These are phyloP conservation scores for Heterocephalus glaber DNA, from an alignment of 2,113 vertebrate genomes.

Conservation along the genomic window DNA sequence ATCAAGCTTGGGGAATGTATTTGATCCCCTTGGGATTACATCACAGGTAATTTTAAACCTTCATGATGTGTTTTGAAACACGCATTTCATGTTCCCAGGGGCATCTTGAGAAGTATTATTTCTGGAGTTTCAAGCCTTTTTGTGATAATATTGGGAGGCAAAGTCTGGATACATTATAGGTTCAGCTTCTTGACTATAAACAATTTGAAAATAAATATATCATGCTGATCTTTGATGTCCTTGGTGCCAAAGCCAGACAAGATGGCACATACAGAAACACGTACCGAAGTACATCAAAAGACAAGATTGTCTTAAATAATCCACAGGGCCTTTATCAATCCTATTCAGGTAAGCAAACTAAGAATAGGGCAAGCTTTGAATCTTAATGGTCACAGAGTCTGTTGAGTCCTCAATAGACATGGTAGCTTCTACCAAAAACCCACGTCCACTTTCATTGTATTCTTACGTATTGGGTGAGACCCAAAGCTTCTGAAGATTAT, in stretches of 20 bases:
- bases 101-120: slow-evolving; percentile 53
- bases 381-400: slow-evolving; percentile 22
- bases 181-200: slow-evolving; percentile 16
- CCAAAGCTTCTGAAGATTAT: neutral
- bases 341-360: too few relatives aligned
- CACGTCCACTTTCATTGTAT: neutral
- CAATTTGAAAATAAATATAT: slow-evolving; percentile 50
- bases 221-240: slow-evolving; percentile 53
- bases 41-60: slow-evolving; percentile 11
- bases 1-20: slow-evolving; percentile 50
- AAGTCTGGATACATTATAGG: neutral
- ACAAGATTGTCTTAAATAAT: slow-evolving; percentile 19
- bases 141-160: neutral
- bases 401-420: neutral
- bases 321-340: neutral
- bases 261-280: slow-evolving; percentile 3
- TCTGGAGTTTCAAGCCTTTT: slow-evolving; percentile 9
- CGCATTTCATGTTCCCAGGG: slow-evolving; percentile 44
- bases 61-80: slow-evolving; percentile 40
- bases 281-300: slow-evolving; percentile 52
- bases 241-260: slow-evolving; percentile 61
- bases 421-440: neutral
- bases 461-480: neutral
- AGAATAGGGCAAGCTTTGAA: neutral
- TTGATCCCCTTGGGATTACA: slow-evolving; percentile 53